phyloP scores from a whole-genome alignment of 2,113 vertebrate genomes.

The Reinhardtius hippoglossoides region DNA sequence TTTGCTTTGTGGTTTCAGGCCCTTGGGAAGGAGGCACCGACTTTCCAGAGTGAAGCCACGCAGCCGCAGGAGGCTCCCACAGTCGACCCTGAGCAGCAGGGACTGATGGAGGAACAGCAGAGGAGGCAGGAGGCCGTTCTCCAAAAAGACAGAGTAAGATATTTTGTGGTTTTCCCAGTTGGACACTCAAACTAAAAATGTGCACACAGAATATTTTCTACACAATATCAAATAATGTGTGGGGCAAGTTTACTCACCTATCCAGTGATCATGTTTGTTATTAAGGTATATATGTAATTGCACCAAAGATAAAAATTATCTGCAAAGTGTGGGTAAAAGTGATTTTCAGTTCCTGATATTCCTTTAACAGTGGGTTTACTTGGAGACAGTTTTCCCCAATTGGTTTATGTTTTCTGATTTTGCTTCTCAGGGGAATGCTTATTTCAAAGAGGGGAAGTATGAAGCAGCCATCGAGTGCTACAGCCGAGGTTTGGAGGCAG shows the following conservation, averaged over 20 bases:
- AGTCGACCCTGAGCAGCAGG: slow-evolving; percentile 69
- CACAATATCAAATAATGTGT: too few relatives aligned
- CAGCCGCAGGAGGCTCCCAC: slow-evolving; percentile 34
- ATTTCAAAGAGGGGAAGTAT: slow-evolving; percentile 96
- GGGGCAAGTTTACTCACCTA: too few relatives aligned
- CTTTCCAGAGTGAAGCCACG: background rate
- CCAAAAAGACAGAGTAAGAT: slow-evolving; percentile 91
- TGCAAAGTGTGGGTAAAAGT: background rate
- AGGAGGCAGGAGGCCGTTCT: slow-evolving; percentile 89
- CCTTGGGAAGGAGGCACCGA: slow-evolving; percentile 5
- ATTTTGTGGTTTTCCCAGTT: background rate
- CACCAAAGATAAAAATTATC: too few relatives aligned
- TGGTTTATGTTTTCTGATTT: background rate
- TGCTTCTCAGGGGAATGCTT: slow-evolving; percentile 89
- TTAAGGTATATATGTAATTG: too few relatives aligned
- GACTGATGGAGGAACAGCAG: slow-evolving; percentile 80
- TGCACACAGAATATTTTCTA: too few relatives aligned
- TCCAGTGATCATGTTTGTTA: too few relatives aligned
- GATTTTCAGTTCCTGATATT: background rate
- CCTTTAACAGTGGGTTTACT: background rate
- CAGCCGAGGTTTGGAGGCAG: slow-evolving; percentile 90
- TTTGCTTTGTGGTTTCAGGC: slow-evolving; percentile 37
- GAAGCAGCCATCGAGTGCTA: slow-evolving; percentile 93
- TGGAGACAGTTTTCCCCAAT: background rate
- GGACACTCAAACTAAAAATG: background rate